Evolutionary conservation across 2,113 vertebrate species (phyloP).

Genomic region (Pelecanus crispus): DNA sequence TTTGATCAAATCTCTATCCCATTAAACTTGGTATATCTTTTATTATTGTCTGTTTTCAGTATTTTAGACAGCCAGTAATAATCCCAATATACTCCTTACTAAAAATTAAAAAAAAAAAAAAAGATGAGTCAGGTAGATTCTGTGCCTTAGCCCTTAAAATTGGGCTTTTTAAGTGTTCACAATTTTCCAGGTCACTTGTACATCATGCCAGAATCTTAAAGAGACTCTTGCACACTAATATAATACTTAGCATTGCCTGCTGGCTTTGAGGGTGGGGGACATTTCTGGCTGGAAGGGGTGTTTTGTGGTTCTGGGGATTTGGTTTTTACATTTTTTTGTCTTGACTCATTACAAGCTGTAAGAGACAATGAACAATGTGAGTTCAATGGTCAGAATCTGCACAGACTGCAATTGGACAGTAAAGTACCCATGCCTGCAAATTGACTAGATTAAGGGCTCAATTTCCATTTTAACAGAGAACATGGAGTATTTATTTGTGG

Average conservation of each 20-base stretch:
- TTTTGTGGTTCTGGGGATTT: not conserved
- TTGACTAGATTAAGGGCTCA: constrained; percentile 36
- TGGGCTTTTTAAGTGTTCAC: not conserved
- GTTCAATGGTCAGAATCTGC: not conserved
- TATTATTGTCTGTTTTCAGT: not conserved
- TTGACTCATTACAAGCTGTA: not conserved
- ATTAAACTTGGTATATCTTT: not conserved
- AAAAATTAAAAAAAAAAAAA: not conserved
- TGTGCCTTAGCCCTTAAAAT: not conserved
- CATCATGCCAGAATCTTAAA: not conserved
- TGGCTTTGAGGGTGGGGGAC: not conserved
- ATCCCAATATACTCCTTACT: not conserved
- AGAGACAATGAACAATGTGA: not conserved
- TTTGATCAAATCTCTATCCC: not conserved
- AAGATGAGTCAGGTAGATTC: not conserved
- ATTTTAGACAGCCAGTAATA: not conserved
- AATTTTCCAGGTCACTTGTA: not conserved
- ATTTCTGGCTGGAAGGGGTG: not conserved
- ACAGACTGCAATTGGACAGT: not conserved
- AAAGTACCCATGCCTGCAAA: not conserved
- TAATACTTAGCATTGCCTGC: not conserved
- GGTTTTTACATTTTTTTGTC: not conserved
- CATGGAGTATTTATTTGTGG: constrained; percentile 35
- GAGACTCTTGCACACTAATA: not conserved
- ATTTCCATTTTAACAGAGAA: constrained; percentile 43